Evolutionary conservation across 2,888 invertebrate genomes (phyloP), one percentile per base, ranked within the genome.

Genomic region (Crossocerus cetratus): DNA sequence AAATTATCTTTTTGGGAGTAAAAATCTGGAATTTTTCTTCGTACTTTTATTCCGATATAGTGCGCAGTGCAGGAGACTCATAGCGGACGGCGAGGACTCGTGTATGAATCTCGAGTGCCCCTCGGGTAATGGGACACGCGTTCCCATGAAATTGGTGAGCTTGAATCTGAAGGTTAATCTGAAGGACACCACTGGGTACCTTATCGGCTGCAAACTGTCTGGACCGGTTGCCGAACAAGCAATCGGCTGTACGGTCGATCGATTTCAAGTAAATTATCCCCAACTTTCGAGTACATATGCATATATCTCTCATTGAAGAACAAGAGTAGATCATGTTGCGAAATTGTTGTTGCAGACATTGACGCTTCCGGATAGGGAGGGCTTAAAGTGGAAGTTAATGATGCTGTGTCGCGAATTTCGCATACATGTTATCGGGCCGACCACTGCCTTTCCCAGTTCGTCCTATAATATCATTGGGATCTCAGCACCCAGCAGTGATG

Each of bases 81-180:
- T 90, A 3, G 3, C 23, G 1, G 65, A 78, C 22, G 82, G 71
- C 11, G 77, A 84, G n/a, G 90, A 89, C 61, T 88, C 88, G 0
- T 90, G 90, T 78, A 89, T 87, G 89, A 88, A 89, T 75, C 78
- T 89, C 45, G 86, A 88, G 21, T 90, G 90, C 59, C 87, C 90
- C 2, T 87, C 84, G 23, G 90, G 90, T n/a, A 88, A 87, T 44
- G 90, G 90, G 13, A 79, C 74, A 18, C 84, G 81, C 20, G 69
- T 74, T 4, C 90, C 89, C 1, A 70, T 83, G 49, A 90, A 90
- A 60, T 23, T 82, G 0, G 53, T 73, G 1, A 85, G 72, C 18
- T 79, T 90, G 16, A 87, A 86, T 43, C 60, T 90, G 11, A 88
- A 86, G 72, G 73, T 90, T 3, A 89, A 88, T 78, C 65, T 90